These are phyloP conservation scores for Astyanax mexicanus DNA, from an alignment of 2,797 vertebrate genomes.

Conservation along the genomic window DNA sequence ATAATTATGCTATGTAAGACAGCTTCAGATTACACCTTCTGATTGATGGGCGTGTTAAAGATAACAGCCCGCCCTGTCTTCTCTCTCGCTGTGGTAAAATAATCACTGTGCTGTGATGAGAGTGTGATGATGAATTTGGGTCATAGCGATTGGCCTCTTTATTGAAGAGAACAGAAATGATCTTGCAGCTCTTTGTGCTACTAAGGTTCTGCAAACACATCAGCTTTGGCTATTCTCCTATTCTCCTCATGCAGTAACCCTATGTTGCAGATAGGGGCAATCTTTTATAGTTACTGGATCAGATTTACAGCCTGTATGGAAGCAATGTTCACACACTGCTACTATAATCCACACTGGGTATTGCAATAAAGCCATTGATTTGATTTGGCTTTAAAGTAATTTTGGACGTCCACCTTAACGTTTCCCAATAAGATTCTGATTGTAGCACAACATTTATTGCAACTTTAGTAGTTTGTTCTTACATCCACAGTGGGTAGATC, in stretches of 20 bases:
- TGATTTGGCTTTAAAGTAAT: no score
- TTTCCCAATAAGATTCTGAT: no score
- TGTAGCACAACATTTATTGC: no score
- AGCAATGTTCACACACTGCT: no score
- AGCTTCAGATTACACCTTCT: background rate
- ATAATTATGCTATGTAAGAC: background rate
- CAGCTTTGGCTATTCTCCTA: background rate
- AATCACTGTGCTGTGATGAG: constrained; percentile 51
- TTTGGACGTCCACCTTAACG: no score
- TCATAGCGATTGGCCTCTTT: constrained; percentile 60
- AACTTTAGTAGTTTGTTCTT: no score
- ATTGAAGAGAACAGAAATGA: constrained; percentile 49
- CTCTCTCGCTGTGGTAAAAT: constrained; percentile 42
- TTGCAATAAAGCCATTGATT: no score
- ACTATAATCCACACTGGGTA: no score
- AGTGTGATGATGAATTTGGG: constrained; percentile 57
- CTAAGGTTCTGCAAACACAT: background rate
- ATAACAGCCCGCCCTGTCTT: background rate
- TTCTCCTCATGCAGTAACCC: background rate
- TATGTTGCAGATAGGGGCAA: background rate
- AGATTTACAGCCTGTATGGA: no score
- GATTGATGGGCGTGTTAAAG: background rate
- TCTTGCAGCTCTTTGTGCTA: constrained; percentile 38
- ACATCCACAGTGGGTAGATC: no score
- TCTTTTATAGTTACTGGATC: background rate